Evolutionary conservation across 2,797 vertebrate species (phyloP).

Genomic region (Phoeniculus purpureus): DNA sequence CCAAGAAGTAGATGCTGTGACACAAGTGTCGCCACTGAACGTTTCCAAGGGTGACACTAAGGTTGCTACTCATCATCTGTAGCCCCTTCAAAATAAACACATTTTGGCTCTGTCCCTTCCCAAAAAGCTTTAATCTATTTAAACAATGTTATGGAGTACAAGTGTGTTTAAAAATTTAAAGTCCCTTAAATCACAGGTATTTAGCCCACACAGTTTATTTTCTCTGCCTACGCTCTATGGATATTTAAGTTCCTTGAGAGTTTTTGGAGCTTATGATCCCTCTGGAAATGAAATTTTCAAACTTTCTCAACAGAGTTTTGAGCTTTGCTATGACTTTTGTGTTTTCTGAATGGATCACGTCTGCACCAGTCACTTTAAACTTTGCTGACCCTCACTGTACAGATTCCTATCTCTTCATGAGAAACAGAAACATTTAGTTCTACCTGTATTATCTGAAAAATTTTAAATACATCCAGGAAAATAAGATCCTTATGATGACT

Average conservation of each 20-base stretch:
- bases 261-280: neutral
- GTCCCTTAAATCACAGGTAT: neutral
- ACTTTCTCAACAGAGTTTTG: neutral
- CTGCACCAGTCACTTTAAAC: neutral
- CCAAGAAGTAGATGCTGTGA: accelerated
- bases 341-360: neutral
- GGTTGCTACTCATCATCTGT: neutral
- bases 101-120: neutral
- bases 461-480: neutral
- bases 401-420: neutral
- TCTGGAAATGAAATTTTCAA: neutral
- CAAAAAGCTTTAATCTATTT: neutral
- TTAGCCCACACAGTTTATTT: neutral
- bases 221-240: neutral
- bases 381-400: neutral
- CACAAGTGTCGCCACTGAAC: neutral
- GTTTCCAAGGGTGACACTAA: neutral
- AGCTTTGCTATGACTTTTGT: accelerated
- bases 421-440: neutral
- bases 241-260: neutral
- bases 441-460: neutral
- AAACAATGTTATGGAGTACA: neutral
- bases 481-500: neutral
- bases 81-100: neutral
- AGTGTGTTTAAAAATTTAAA: neutral